A percentile compares a stretch with the other conserved stretches of the same genome.
Conservation (phyloP, 2,888 invertebrate genomes). For the Dorcus parallelipipedus region DNA sequence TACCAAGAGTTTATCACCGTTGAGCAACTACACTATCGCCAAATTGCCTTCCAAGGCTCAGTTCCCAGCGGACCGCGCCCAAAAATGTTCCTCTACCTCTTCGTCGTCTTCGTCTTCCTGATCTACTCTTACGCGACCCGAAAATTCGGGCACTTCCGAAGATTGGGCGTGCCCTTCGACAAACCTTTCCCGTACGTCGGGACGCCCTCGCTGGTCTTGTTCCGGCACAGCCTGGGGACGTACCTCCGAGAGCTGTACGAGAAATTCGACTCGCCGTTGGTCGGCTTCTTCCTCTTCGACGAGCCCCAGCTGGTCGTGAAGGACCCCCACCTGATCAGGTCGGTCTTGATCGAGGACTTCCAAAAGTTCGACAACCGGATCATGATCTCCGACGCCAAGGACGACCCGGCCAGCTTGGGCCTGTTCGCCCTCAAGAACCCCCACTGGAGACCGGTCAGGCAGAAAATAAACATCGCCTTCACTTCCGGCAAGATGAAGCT, state of each 20-base stretch:
- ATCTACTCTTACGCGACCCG: too few species aligned
- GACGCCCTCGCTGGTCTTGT: constrained; percentile 22
- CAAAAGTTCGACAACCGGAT: constrained; percentile 50
- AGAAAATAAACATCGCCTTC: constrained; percentile 54
- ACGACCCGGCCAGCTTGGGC: constrained; percentile 46
- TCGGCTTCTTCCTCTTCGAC: constrained; percentile 53
- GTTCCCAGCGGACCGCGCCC: too few species aligned
- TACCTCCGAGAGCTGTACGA: constrained; percentile 37
- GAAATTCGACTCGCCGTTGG: constrained; percentile 35
- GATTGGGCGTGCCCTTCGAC: too few species aligned
- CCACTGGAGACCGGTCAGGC: constrained; percentile 53
- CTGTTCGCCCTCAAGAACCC: constrained; percentile 50
- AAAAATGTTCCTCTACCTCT: too few species aligned
- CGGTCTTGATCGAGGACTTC: constrained; percentile 51
- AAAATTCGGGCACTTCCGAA: too few species aligned
- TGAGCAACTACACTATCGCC: too few species aligned
- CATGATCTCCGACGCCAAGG: constrained; percentile 43
- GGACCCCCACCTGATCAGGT: constrained; percentile 50
- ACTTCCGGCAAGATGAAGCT: constrained; percentile 55
- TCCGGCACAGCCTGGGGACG: constrained; percentile 33
- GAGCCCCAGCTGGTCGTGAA: constrained; percentile 50
- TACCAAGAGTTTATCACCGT: too few species aligned
- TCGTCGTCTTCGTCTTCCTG: too few species aligned
- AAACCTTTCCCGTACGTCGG: too few species aligned
- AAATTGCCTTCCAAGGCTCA: too few species aligned